Base-by-base conservation (phyloP, 1,140 invertebrate species). In the Leucophenga varia region DNA sequence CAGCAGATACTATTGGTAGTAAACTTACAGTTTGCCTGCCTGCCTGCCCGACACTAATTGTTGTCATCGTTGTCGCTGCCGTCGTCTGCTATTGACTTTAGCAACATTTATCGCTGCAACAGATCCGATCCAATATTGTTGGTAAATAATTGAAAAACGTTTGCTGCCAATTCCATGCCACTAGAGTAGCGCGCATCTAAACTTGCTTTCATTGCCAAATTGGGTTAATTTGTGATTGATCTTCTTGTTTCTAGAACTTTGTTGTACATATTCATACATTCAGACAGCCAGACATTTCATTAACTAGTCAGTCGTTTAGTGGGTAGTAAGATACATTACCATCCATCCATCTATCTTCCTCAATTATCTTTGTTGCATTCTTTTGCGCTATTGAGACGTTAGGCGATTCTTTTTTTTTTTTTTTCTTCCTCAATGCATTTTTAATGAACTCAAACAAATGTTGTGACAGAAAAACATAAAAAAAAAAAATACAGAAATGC, bases 181-280 rank as follows among this genome's bases (percentile, higher is more conserved):
- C n/a, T n/a, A n/a, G n/a, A n/a, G n/a, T 25, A 6, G 22, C 22
- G 22, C 22, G 10, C 22, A 25, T 25, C 10, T 25, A 5, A 25
- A 25, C 22, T 25, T 25, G 22, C 5, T 25, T 25, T 35, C 3
- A 28, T 21, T 14, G 43, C 55, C 52, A 57, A 57, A 57, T 57
- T 57, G 55, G 55, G 55, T 57, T 57, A 57, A 57, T 57, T 57
- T 57, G 48, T 57, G 54, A 57, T 57, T 57, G 55, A 57, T 57
- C 54, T 52, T 47, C 55, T 39, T 46, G n/a, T n/a, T n/a, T n/a
- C n/a, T n/a, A n/a, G n/a, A n/a, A n/a, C 10, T 25, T 41, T 39
- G 9, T 43, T 21, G 25, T 31, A 21, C 20, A 8, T 7, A 25
- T 16, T 43, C 16, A 7, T 8, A 19, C 41, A 40, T 53, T 54